A percentile compares a stretch with the other conserved stretches of the same genome.
Conservation (phyloP, 2,888 invertebrate genomes). For the Hydrotaea cyrtoneurina region DNA sequence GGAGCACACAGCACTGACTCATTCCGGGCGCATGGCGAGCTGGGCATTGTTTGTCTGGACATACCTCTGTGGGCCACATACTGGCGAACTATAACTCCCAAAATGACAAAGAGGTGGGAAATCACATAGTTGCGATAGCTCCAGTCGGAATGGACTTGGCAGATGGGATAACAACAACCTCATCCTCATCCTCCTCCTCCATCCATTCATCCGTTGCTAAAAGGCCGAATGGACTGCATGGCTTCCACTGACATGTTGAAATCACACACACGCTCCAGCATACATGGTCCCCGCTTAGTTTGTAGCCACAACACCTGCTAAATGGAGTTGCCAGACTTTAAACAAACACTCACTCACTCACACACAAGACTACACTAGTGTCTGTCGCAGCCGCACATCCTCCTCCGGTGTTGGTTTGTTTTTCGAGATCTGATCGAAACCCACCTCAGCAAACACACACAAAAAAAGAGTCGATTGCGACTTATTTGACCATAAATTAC, state of each 20-base stretch:
- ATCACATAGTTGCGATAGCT: slow-evolving; percentile 14
- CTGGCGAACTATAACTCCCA: no score
- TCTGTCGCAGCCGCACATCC: background rate
- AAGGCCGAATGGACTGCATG: slow-evolving; percentile 13
- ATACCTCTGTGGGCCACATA: no score
- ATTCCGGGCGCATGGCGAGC: background rate
- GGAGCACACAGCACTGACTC: background rate
- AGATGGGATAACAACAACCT: slow-evolving; percentile 19
- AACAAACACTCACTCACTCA: background rate
- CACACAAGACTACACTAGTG: background rate
- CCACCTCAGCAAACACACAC: background rate
- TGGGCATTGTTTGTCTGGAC: no score
- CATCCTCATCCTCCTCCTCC: no score
- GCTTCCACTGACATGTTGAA: background rate
- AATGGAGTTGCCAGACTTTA: slow-evolving; percentile 34
- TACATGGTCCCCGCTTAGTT: background rate
- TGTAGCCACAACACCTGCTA: slow-evolving; percentile 21
- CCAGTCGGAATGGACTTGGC: background rate
- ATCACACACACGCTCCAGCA: background rate
- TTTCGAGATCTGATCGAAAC: slow-evolving; percentile 13
- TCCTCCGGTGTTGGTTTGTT: slow-evolving; percentile 12
- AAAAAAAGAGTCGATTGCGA: slow-evolving; percentile 42
- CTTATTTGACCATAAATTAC: slow-evolving; percentile 64
- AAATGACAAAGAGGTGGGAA: background rate
- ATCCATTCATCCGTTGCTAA: slow-evolving; percentile 8